A percentile compares a stretch with the other conserved stretches of the same genome.
phyloP scores from a whole-genome alignment of 2,888 invertebrate genomes.

The Bimastos eiseni region DNA sequence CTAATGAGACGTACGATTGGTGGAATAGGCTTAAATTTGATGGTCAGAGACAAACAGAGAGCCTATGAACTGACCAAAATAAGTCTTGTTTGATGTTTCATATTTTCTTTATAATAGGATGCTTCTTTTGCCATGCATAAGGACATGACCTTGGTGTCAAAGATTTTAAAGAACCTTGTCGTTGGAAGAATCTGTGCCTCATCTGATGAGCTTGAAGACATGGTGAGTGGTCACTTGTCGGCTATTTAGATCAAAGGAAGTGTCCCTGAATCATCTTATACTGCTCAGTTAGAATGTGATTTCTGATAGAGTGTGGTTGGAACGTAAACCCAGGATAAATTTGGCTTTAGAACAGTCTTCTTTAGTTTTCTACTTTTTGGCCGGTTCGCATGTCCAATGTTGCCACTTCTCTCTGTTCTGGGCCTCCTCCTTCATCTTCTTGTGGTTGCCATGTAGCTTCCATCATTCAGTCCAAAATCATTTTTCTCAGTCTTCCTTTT shows the following conservation, averaged over 20 bases:
- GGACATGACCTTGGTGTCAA: constrained; percentile 52
- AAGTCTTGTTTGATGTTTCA: background rate
- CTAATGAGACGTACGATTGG: background rate
- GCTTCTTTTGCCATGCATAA: constrained; percentile 59
- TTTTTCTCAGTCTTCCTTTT: too few species aligned
- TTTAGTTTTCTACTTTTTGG: too few species aligned
- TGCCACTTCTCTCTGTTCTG: too few species aligned
- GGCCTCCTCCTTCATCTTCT: too few species aligned
- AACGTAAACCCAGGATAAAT: background rate
- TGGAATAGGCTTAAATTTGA: background rate
- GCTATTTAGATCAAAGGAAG: background rate
- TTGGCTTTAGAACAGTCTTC: background rate
- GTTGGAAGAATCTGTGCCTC: constrained; percentile 46
- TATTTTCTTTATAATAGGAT: constrained; percentile 48
- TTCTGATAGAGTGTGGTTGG: background rate
- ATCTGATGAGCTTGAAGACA: background rate
- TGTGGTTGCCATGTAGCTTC: too few species aligned
- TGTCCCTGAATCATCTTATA: background rate
- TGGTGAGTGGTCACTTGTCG: background rate
- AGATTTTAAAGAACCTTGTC: constrained; percentile 53
- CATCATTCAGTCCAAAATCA: too few species aligned
- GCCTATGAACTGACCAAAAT: background rate
- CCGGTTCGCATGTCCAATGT: too few species aligned
- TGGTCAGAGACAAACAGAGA: background rate
- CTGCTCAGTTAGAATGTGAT: background rate